Base-by-base conservation (phyloP, 2,888 invertebrate genomes). In the Ophion obscuratus region DNA sequence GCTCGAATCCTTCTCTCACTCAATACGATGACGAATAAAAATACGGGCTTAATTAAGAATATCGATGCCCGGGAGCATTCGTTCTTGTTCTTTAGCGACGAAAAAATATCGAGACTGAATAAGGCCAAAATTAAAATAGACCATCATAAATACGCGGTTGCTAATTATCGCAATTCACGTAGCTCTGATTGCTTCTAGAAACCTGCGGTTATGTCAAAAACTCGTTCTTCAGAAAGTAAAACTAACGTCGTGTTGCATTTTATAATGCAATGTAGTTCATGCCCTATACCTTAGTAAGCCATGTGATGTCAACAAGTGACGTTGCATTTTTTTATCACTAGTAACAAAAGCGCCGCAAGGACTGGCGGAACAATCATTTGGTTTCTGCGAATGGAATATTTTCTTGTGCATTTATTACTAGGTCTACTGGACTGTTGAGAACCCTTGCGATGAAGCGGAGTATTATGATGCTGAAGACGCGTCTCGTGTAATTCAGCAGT, bases 1-100 rank as follows among this genome's bases (percentile, higher is more conserved):
- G 75, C 64, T 66, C 53, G 62, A 20, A 24, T 44, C 74, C 40
- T 75, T 59, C 40, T 62, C n/a, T 27, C n/a, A 36, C 27, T 36
- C 17, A n/a, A 62, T 61, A 24, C 68, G 53, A 68, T 78, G 68
- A 70, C 36, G 78, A 70, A 75, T 78, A 66, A 78, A 73, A 7
- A 74, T 59, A 53, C 61, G 10, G 31, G 17, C 20, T 24, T 74
- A 78, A 78, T 68, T 53, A 17, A 70, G 44, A 66, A 71, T 73
- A 24, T 64, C 11, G 47, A 17, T 11, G 36, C 40, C 40, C 36
- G 14, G 7, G 53, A 68, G 61, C 17, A 10, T 27, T 11, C 62
- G 17, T 6, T 76, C 7, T 6, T 31, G 31, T 31, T 31, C 24
- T 31, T 11, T 9, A 76, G 53, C 53, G 64, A 10, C 2, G 11